Evolutionary conservation across 2,888 invertebrate species (phyloP).

Genomic region (Acanthosepion esculentum): DNA sequence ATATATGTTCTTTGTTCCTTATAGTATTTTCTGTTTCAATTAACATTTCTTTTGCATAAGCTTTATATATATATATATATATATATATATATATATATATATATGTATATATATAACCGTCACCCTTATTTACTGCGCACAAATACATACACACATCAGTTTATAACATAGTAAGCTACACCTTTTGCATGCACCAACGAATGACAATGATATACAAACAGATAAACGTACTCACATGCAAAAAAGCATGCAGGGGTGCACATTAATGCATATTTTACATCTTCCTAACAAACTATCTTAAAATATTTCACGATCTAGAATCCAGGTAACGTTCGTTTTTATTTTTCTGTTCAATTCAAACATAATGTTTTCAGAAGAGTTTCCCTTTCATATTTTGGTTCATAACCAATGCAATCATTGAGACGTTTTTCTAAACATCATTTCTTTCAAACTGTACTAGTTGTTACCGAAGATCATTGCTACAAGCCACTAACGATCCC

Average conservation of each 20-base stretch:
- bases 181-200: not conserved
- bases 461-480: not conserved
- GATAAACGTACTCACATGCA: no score
- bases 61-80: no score
- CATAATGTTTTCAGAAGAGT: not conserved
- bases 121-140: not conserved
- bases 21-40: not conserved
- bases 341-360: not conserved
- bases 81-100: no score
- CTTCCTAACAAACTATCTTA: not conserved
- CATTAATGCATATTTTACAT: not conserved
- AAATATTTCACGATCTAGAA: not conserved
- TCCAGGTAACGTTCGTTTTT: not conserved
- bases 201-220: no score
- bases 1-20: not conserved
- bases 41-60: not conserved
- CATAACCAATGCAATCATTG: not conserved
- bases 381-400: not conserved
- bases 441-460: not conserved
- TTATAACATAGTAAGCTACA: not conserved
- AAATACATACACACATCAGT: not conserved
- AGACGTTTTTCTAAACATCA: not conserved
- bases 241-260: no score
- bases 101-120: not conserved
- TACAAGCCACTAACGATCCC: not conserved